Evolutionary conservation across 2,797 vertebrate genomes (phyloP), one percentile per base, ranked within the genome.

Genomic region (Esox lucius): DNA sequence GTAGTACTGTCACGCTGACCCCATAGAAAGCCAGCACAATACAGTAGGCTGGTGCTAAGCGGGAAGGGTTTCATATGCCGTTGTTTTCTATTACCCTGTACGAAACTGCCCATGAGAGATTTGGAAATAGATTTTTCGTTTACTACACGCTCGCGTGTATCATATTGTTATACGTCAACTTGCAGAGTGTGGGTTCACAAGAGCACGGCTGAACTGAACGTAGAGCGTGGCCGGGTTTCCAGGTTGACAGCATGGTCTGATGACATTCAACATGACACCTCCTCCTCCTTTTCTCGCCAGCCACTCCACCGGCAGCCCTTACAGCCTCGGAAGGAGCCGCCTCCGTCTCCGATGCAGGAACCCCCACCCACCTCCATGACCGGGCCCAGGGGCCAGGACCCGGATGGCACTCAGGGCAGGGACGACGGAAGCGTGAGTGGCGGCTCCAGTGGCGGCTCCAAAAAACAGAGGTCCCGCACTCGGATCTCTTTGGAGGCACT

Each of bases 401-500:
- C 56, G 3, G 87, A 90, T 0, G 19, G 35, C 8, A 15, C 75
- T 8, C 86, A 82, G 78, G 71, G 71, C n/a, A 5, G 46, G 7
- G 65, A 62, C 24, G 24, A n/a, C 26, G 22, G n/a, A 6, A 62
- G 71, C 13, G 46, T 15, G 31, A 13, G 12, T 5, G 53, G 68
- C 39, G 26, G 68, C 0, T 59, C 22, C 5, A 81, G 84, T 5
- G 92, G 94, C 83, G 91, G 92, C 67, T 95, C 91, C 72, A 97
- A 96, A 90, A 98, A 96, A 89, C 94, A 95, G 35, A 87, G 96
- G 28, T 96, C 96, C 1, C 94, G 95, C 78, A 97, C 96, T 33
- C 95, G 96, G 90, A 96, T 95, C 86, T 95, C 96, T 28, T 85
- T 96, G 76, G 96, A 96, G 89, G 95, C 96, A 53, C 88, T 96